These are phyloP conservation scores for Caenorhabditis angaria DNA, from an alignment of 2,888 invertebrate genomes.

Conservation along the genomic window DNA sequence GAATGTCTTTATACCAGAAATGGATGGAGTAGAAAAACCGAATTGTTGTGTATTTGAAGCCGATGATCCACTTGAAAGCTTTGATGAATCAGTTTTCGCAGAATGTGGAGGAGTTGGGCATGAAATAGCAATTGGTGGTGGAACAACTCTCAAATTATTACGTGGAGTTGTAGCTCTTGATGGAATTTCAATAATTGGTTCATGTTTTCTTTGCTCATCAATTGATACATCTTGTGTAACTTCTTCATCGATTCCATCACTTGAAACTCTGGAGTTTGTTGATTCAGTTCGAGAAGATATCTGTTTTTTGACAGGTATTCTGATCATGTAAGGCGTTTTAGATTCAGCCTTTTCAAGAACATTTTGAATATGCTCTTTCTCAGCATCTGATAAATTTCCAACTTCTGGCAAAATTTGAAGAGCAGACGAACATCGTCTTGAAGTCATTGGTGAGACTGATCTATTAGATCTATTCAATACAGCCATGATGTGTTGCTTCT, in stretches of 20 bases:
- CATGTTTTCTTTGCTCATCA: slow-evolving; percentile 23
- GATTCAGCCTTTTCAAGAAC: slow-evolving; percentile 61
- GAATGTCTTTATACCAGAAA: slow-evolving; percentile 38
- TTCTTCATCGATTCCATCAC: slow-evolving; percentile 42
- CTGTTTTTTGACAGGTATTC: slow-evolving; percentile 30
- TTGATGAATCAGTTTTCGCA: slow-evolving; percentile 33
- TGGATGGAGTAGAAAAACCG: slow-evolving; percentile 31
- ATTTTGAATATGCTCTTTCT: slow-evolving; percentile 63
- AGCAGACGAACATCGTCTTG: slow-evolving; percentile 64
- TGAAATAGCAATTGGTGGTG: slow-evolving; percentile 41
- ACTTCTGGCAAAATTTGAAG: slow-evolving; percentile 59
- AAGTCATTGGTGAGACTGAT: slow-evolving; percentile 49
- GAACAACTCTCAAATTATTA: slow-evolving; percentile 33
- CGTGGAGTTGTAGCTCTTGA: slow-evolving; percentile 32
- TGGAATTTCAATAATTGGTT: slow-evolving; percentile 28
- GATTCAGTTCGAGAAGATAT: slow-evolving; percentile 43
- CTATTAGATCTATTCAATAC: slow-evolving; percentile 52
- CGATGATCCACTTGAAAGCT: slow-evolving; percentile 32
- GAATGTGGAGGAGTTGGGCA: slow-evolving; percentile 41
- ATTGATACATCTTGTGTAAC: slow-evolving; percentile 10
- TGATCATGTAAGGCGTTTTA: slow-evolving; percentile 48
- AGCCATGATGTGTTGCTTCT: slow-evolving; percentile 61
- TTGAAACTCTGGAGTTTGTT: slow-evolving; percentile 34
- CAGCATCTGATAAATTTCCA: slow-evolving; percentile 55
- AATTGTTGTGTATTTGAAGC: slow-evolving; percentile 21